Base-by-base conservation (phyloP, 2,888 invertebrate genomes). In the Mystacides longicornis region DNA sequence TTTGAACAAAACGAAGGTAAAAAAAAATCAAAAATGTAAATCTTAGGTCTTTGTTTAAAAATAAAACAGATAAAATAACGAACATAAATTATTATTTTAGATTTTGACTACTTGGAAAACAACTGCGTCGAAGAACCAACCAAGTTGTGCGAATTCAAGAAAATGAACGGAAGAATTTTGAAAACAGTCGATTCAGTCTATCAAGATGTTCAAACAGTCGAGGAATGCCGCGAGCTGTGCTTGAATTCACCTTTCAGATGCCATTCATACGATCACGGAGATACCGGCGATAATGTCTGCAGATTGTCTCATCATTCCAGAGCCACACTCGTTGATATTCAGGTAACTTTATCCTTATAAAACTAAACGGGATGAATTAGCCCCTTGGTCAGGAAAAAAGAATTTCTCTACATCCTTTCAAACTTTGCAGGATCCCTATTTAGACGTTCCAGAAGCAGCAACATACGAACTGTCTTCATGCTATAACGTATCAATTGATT, bases 111-210 rank as follows among this genome's bases (percentile, higher is more conserved):
- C 73, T 80, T 93, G 75, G 93, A 93, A 72, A 93, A 93, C 73
- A 91, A 93, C 71, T 93, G 93, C 71, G 91, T 93, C 31, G 92
- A 92, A 66, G 93, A 94, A 67, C 93, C 93, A n/a, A 90, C 90
- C 49, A 93, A 92, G 71, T 78, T 94, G 60, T 94, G 94, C 74
- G 93, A 94, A 73, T 95, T 94, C 77, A 92, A 93, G 73, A 89
- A 91, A 68, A 81, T 91, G 70, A 82, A 82, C 43, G 93, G 93
- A 14, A 86, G 90, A 66, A 93, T 94, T 64, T 74, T 94, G 62
- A 94, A 94, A 74, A 94, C 94, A 1, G 94, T 94, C 49, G 94
- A 94, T 68, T 92, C 93, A 2, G 93, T 94, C 21, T 92, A 91
- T 69, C 90, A 92, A 75, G 91, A 93, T 66, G 88, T 93, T 49